These are phyloP conservation scores for Campoletis sonorensis DNA, from an alignment of 1,140 invertebrate species.

Conservation along the genomic window DNA sequence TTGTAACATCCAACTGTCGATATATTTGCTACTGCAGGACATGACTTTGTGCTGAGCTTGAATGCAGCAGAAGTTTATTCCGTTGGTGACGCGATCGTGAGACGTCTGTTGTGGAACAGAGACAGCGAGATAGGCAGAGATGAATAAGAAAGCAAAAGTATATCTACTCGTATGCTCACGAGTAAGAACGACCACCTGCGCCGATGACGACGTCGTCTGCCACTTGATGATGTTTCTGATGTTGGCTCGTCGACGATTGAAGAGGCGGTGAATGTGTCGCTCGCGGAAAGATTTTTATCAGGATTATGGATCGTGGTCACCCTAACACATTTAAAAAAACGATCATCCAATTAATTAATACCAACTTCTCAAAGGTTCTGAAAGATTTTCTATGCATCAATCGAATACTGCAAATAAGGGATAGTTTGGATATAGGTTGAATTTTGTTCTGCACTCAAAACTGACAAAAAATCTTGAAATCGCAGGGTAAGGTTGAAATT, in stretches of 20 bases:
- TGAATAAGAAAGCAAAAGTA: background rate
- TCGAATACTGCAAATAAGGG: too few relatives aligned
- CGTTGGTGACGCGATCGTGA: slow-evolving; percentile 63
- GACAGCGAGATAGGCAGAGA: background rate
- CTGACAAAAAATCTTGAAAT: too few relatives aligned
- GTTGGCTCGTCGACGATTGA: slow-evolving; percentile 7
- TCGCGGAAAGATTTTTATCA: background rate
- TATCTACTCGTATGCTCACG: slow-evolving; percentile 53
- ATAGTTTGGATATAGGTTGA: too few relatives aligned
- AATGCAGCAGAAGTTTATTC: slow-evolving; percentile 55
- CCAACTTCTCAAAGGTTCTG: too few relatives aligned
- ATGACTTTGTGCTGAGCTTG: slow-evolving; percentile 8
- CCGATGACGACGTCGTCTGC: slow-evolving; percentile 18
- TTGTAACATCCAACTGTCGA: background rate
- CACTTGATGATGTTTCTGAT: slow-evolving; percentile 29
- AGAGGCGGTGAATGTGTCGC: background rate
- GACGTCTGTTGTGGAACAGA: background rate
- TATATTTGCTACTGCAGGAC: background rate
- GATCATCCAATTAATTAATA: too few relatives aligned
- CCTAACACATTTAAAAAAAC: too few relatives aligned
- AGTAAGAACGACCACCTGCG: slow-evolving; percentile 61
- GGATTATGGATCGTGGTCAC: background rate
- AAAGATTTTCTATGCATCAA: too few relatives aligned
- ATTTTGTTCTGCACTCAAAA: too few relatives aligned
- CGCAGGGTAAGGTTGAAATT: too few relatives aligned